These are phyloP conservation scores for Heliopora coerulea DNA, from an alignment of 92 coral and sea anemone genomes.

Conservation along the genomic window DNA sequence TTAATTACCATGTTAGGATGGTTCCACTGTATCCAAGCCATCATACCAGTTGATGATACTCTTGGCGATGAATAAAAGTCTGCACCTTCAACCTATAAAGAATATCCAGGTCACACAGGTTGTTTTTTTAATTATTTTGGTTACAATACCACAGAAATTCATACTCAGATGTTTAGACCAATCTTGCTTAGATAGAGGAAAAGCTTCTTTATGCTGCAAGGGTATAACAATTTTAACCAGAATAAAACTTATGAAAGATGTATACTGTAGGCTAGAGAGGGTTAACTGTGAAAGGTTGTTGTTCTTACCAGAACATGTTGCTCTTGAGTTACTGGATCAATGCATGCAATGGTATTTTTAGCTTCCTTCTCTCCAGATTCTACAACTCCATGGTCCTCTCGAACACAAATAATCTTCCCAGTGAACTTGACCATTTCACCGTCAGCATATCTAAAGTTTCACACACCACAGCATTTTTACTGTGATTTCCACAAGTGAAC, in stretches of 20 bases:
- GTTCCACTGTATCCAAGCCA: conserved; percentile 88
- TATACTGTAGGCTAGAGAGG: no score
- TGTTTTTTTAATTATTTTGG: no score
- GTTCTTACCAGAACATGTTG: conserved; percentile 80
- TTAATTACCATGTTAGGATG: conserved; percentile 88
- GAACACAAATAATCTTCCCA: conserved; percentile 72
- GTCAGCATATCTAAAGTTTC: conserved; percentile 72
- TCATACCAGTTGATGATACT: conserved; percentile 63
- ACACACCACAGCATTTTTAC: no score
- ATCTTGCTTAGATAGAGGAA: no score
- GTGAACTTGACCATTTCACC: conserved; percentile 55
- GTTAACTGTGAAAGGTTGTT: no score
- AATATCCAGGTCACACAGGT: no score
- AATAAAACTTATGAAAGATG: no score
- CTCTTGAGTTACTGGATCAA: conserved; percentile 68
- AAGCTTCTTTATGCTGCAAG: no score
- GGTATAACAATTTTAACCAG: no score
- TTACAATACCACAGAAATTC: no score
- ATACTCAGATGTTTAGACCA: no score
- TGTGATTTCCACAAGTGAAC: no score
- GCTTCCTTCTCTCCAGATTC: conserved; percentile 63
- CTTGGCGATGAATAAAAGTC: conserved; percentile 93
- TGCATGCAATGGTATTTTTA: conserved; percentile 72
- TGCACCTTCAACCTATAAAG: conserved; percentile 68
- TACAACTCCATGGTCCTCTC: conserved; percentile 87